These are phyloP conservation scores for Pomatostomus ruficeps DNA, from an alignment of 2,113 vertebrate genomes.

Conservation along the genomic window DNA sequence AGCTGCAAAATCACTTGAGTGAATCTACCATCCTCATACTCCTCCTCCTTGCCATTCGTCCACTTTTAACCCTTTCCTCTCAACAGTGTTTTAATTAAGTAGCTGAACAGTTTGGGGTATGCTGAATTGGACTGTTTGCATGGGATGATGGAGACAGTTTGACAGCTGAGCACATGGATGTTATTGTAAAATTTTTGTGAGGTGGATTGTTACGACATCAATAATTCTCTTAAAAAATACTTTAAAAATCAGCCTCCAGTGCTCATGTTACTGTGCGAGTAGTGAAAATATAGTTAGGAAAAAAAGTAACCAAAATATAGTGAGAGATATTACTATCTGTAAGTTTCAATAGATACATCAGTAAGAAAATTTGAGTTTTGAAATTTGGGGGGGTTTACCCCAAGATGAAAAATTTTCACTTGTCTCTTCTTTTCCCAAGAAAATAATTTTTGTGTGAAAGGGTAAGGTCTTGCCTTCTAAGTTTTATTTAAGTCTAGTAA, in stretches of 20 bases:
- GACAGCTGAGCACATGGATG: not conserved
- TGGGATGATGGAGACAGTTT: not conserved
- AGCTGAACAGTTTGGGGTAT: not conserved
- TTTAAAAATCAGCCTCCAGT: not conserved
- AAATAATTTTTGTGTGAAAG: not conserved
- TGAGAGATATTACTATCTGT: not conserved
- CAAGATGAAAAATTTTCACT: not conserved
- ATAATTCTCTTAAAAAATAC: not conserved
- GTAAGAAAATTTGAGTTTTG: not conserved
- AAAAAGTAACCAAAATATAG: not conserved
- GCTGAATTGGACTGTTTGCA: not conserved
- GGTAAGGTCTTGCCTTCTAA: not conserved
- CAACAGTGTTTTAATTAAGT: not conserved
- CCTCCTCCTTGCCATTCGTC: not conserved
- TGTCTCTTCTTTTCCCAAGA: not conserved
- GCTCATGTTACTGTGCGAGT: not conserved
- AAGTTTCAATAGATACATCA: not conserved
- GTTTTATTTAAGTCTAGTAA: not conserved
- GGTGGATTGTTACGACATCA: not conserved
- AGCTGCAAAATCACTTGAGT: not conserved
- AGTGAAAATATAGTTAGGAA: not conserved
- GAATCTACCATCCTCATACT: not conserved
- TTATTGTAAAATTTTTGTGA: not conserved
- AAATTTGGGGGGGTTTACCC: not conserved
- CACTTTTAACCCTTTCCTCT: not conserved